Evolutionary conservation across 1,140 invertebrate genomes (phyloP).

Genomic region (Heliconius congener): DNA sequence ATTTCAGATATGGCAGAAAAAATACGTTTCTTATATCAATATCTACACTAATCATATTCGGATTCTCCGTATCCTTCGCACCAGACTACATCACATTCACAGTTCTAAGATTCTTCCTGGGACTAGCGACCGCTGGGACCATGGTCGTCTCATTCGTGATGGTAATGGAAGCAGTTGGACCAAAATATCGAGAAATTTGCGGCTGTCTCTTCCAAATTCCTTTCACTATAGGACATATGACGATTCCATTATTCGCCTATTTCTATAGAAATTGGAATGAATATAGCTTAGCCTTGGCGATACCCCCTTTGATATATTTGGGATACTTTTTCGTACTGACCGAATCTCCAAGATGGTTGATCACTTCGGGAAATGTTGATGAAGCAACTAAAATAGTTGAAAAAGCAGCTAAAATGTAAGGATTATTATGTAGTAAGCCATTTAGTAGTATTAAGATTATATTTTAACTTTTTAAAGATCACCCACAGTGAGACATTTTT

Average conservation of each 20-base stretch:
- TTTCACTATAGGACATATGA: constrained; percentile 82
- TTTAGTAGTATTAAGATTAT: too few relatives aligned
- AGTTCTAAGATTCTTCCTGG: constrained; percentile 82
- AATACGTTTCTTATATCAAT: constrained; percentile 82
- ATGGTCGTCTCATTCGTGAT: constrained; percentile 84
- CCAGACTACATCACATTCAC: constrained; percentile 84
- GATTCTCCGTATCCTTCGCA: constrained; percentile 82
- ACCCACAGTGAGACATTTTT: too few relatives aligned
- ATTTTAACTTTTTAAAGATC: too few relatives aligned
- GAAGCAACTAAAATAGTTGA: constrained; percentile 77
- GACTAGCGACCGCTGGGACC: constrained; percentile 83
- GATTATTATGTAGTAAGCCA: constrained; percentile 6
- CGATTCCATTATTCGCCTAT: constrained; percentile 82
- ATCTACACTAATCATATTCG: constrained; percentile 79
- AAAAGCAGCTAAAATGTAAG: constrained; percentile 77
- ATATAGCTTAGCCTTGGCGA: constrained; percentile 81
- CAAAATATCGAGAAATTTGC: constrained; percentile 59
- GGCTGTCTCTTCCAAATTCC: constrained; percentile 81
- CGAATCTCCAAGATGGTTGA: constrained; percentile 83
- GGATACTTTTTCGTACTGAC: constrained; percentile 74
- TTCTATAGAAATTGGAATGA: constrained; percentile 83
- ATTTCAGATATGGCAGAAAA: constrained; percentile 83
- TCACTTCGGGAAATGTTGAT: constrained; percentile 77
- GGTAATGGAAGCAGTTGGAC: constrained; percentile 76
- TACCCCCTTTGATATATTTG: constrained; percentile 80